Conservation (phyloP, 2,888 invertebrate species). For the Trichacis sp. region DNA sequence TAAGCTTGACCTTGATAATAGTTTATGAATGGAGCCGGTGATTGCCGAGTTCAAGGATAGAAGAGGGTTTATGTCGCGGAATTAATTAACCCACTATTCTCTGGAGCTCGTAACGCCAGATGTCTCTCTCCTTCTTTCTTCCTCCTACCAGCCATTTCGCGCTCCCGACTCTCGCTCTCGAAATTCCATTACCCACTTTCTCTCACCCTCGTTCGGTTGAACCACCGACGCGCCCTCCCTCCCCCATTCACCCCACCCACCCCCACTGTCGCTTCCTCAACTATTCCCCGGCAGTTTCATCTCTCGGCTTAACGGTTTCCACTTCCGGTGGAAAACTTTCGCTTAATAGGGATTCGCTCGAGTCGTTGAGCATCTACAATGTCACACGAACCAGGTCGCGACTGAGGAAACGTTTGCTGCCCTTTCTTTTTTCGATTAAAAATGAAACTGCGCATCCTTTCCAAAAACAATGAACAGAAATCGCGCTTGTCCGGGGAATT, state of each 20-base stretch:
- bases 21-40: conserved; percentile 57
- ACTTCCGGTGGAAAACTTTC: conserved; percentile 51
- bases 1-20: conserved; percentile 65
- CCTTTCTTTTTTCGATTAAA: too few species aligned
- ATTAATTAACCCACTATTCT: conserved; percentile 65
- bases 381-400: background rate
- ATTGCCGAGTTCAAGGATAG: conserved; percentile 45
- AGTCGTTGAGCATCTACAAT: conserved; percentile 35
- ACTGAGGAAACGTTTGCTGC: conserved; percentile 3
- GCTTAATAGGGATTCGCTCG: conserved; percentile 44
- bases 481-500: conserved; percentile 56
- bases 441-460: too few species aligned
- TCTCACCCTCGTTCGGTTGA: conserved; percentile 30
- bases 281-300: conserved; percentile 16
- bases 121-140: conserved; percentile 33
- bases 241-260: conserved; percentile 15
- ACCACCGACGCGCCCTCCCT: conserved; percentile 13
- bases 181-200: conserved; percentile 58
- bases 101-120: conserved; percentile 35
- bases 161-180: conserved; percentile 62
- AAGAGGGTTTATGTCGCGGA: conserved; percentile 62
- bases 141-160: conserved; percentile 57
- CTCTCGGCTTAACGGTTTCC: conserved; percentile 39
- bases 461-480: too few species aligned
- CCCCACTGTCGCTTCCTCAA: conserved; percentile 20